A percentile compares a stretch with the other conserved stretches of the same genome.
phyloP scores from a whole-genome alignment of 2,888 invertebrate genomes.

The Sericinus montela region DNA sequence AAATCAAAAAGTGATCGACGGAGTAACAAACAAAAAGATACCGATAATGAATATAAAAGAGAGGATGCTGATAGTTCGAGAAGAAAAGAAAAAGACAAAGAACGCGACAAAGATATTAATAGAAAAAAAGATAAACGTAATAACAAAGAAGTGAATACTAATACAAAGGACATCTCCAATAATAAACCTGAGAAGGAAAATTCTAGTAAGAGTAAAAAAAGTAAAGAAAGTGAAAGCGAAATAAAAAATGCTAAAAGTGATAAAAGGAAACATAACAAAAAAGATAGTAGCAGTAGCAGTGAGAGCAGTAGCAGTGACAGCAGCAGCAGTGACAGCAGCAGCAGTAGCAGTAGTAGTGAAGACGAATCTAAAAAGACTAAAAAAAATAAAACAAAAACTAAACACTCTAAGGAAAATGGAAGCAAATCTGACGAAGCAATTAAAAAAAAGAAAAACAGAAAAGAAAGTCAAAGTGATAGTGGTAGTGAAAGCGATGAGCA shows the following conservation, averaged over 20 bases:
- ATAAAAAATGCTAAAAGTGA: slow-evolving; percentile 11
- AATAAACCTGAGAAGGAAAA: background rate
- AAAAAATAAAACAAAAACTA: background rate
- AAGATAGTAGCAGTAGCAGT: slow-evolving; percentile 14
- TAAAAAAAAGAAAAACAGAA: background rate
- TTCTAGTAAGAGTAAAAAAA: slow-evolving; percentile 1
- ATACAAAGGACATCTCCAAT: background rate
- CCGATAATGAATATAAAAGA: background rate
- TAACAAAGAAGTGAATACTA: slow-evolving; percentile 19
- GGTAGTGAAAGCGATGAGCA: slow-evolving; percentile 15
- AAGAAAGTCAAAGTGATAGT: background rate
- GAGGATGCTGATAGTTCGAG: background rate
- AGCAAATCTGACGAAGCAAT: background rate
- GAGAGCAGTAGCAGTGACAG: slow-evolving; percentile 12
- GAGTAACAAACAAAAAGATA: slow-evolving; percentile 7
- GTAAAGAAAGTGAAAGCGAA: slow-evolving; percentile 22
- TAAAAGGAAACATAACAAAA: slow-evolving; percentile 10
- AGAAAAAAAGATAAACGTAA: slow-evolving; percentile 12
- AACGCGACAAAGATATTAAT: slow-evolving; percentile 18
- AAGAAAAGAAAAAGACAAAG: slow-evolving; percentile 7
- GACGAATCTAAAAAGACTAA: slow-evolving; percentile 10
- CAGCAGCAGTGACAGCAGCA: slow-evolving; percentile 1
- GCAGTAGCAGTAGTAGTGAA: slow-evolving; percentile 19
- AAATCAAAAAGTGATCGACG: background rate
- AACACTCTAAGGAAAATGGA: background rate